Evolutionary conservation across 2,113 vertebrate species (phyloP).

Genomic region (Carlito syrichta): DNA sequence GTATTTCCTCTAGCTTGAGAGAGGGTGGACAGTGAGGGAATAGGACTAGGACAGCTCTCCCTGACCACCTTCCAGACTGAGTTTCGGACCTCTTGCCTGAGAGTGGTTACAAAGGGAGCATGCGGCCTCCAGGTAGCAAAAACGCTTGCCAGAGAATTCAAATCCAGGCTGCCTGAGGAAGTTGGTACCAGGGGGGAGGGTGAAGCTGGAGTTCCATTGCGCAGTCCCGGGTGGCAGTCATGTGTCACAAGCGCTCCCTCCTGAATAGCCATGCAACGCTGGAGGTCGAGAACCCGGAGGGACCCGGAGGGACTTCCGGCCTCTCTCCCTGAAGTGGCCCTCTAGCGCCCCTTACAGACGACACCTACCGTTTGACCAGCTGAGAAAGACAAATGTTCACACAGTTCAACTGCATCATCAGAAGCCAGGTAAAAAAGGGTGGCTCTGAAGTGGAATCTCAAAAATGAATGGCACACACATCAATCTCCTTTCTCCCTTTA

Average conservation of each 20-base stretch:
- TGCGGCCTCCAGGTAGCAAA: no score
- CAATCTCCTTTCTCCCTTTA: background rate
- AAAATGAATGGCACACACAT: background rate
- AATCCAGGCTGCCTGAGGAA: background rate
- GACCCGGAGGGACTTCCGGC: background rate
- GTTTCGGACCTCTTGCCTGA: background rate
- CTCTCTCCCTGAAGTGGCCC: background rate
- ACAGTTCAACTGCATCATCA: background rate
- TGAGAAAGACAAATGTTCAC: background rate
- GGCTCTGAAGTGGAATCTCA: background rate
- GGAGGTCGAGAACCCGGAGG: background rate
- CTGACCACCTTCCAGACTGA: background rate
- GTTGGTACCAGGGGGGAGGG: background rate
- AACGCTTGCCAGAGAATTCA: background rate
- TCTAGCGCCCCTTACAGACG: background rate
- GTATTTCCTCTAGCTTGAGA: background rate
- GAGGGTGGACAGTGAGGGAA: background rate
- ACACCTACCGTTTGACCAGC: background rate
- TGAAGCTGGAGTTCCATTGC: background rate
- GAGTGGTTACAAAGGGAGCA: background rate
- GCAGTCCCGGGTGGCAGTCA: background rate
- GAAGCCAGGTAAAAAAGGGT: background rate
- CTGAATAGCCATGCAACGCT: rapidly evolving
- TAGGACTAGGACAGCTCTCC: no score
- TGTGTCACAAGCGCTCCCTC: no score